Percentiles rank a stretch among this genome's conserved stretches.
phyloP scores from a whole-genome alignment of 2,888 invertebrate genomes.

The Meta bourneti region DNA sequence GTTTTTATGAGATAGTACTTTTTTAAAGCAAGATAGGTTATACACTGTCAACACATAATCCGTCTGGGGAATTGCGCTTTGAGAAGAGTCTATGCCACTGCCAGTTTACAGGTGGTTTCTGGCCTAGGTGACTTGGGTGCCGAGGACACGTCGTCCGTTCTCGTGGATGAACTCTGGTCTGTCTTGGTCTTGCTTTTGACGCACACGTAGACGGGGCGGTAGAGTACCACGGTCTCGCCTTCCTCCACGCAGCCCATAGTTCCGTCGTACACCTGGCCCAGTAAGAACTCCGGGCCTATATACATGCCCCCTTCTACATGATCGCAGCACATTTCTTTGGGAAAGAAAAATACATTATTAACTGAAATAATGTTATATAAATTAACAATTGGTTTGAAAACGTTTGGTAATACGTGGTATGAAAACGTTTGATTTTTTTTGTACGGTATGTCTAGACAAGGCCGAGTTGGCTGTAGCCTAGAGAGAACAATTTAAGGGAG shows the following conservation, averaged over 20 bases:
- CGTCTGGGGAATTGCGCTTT: neutral
- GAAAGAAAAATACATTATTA: neutral
- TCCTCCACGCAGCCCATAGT: slow-evolving; percentile 84
- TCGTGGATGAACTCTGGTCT: slow-evolving; percentile 49
- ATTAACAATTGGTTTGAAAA: too few relatives aligned
- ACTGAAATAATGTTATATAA: too few relatives aligned
- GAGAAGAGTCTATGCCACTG: neutral
- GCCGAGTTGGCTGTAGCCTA: too few relatives aligned
- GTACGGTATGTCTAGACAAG: too few relatives aligned
- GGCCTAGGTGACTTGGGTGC: slow-evolving; percentile 52
- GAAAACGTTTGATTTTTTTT: neutral
- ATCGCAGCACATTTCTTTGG: slow-evolving; percentile 86
- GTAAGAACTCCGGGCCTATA: slow-evolving; percentile 88
- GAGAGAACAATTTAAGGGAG: too few relatives aligned
- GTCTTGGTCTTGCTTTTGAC: slow-evolving; percentile 70
- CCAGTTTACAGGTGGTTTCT: neutral
- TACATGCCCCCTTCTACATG: slow-evolving; percentile 90
- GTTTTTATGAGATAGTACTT: too few relatives aligned
- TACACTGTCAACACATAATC: too few relatives aligned
- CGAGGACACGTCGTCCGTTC: slow-evolving; percentile 4
- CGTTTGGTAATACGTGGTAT: neutral
- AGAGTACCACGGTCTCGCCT: slow-evolving; percentile 85
- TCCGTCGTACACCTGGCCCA: slow-evolving; percentile 89
- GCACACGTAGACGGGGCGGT: slow-evolving; percentile 84
- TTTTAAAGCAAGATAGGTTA: too few relatives aligned